Percentiles rank a stretch among this genome's conserved stretches.
Evolutionary conservation across 2,888 invertebrate genomes (phyloP).

Genomic region (Mythimna ferrago): DNA sequence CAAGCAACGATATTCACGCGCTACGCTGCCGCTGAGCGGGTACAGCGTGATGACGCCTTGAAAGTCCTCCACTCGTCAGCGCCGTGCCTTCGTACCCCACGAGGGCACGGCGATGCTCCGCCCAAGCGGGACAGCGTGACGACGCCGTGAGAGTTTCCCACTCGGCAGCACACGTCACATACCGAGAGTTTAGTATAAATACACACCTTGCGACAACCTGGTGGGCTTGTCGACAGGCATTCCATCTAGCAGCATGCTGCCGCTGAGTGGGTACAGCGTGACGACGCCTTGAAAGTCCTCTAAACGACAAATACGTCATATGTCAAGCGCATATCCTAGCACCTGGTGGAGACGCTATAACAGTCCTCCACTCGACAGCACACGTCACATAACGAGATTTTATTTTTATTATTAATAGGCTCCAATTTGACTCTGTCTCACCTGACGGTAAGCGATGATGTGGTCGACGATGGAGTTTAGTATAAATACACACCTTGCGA

Average conservation of each 20-base stretch:
- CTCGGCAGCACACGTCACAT: conserved; percentile 93
- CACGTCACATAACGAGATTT: neutral
- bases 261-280: conserved; percentile 95
- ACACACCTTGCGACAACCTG: conserved; percentile 89
- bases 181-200: neutral
- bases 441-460: too few relatives aligned
- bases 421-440: too few relatives aligned
- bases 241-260: conserved; percentile 94
- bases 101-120: too few relatives aligned
- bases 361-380: conserved; percentile 86
- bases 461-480: neutral
- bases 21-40: too few relatives aligned
- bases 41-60: too few relatives aligned
- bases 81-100: too few relatives aligned
- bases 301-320: conserved; percentile 93
- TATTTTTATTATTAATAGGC: too few relatives aligned
- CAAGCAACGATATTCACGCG: too few relatives aligned
- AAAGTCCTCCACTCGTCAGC: too few relatives aligned
- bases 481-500: conserved; percentile 75
- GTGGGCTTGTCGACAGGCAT: conserved; percentile 93
- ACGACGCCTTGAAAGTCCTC: conserved; percentile 96
- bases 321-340: conserved; percentile 72
- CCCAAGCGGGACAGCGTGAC: too few relatives aligned
- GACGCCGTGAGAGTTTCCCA: conserved; percentile 92
- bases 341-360: conserved; percentile 94